Base-by-base conservation (phyloP, 1,140 invertebrate species). In the Drosophila novamexicana region DNA sequence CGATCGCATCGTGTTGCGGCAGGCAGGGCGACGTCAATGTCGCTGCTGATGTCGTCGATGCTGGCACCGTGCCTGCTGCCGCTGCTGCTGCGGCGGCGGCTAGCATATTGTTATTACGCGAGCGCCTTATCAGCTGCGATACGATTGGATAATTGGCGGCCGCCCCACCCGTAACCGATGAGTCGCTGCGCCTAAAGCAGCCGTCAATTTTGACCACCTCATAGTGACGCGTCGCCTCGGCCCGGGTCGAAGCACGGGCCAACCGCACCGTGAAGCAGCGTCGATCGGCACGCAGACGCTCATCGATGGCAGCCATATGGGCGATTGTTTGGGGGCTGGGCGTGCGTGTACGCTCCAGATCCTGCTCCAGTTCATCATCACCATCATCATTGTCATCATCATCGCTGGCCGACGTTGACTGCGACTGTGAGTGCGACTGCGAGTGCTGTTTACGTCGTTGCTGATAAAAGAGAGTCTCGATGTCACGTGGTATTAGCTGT, bases 141-240 rank as follows among this genome's bases (percentile, higher is more conserved):
- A 94, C 93, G 88, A 94, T 93, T 62, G 66, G 91, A 88, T 82
- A 90, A 89, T 83, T 91, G 59, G 83, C 79, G 6, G 86, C 64
- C 1, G 75, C 83, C 5, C 83, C 85, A 18, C 91, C 80, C 1
- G 84, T 89, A n/a, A 91, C 86, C 0, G 94, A 94, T 6, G 81
- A 91, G 75, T 94, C 94, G 1, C 94, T 92, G 68, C 93, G 93
- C 7, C 94, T 85, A 53, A 94, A 92, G 2, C 92, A 93, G 0
- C 94, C 94, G 66, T 94, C 93, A 9, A 94, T 91, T 76, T 94
- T 94, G 42, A 96, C 95, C 1, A 94, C 89, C 65, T 96, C 94
- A 81, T 96, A 96, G 32, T 85, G 69, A 14, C 95, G 93, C 0
- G 93, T 93, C 5, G 94, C 93, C 79, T 96, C 95, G 2, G 94